A percentile compares a stretch with the other conserved stretches of the same genome.
Conservation (phyloP, 92 coral and sea anemone genomes). For the Micromussa lordhowensis region DNA sequence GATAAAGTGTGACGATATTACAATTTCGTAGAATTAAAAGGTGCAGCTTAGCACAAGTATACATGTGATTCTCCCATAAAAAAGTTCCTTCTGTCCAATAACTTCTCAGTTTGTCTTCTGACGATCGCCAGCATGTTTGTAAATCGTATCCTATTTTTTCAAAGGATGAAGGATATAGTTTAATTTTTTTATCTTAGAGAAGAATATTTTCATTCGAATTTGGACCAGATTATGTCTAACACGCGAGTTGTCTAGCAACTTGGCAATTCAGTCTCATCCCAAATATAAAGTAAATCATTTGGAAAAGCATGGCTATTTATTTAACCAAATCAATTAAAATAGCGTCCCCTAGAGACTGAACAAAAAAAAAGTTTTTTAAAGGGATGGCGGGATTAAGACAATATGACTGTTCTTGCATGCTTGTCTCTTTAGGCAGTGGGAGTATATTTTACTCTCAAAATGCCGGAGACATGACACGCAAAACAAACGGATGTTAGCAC, state of each 20-base stretch:
- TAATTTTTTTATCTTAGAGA: background rate
- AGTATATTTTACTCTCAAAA: background rate
- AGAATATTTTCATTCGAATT: no score
- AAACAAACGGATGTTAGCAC: background rate
- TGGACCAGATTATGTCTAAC: no score
- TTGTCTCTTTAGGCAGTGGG: background rate
- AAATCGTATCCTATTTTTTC: background rate
- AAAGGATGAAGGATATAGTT: background rate
- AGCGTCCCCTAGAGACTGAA: background rate
- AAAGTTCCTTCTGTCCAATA: background rate
- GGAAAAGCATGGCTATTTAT: background rate
- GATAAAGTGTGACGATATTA: background rate
- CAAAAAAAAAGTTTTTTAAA: background rate
- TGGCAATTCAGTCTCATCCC: no score
- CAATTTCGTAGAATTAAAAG: background rate
- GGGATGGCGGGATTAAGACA: background rate
- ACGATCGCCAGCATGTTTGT: background rate
- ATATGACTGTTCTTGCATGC: background rate
- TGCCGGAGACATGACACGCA: background rate
- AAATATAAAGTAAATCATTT: no score
- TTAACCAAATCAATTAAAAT: no score
- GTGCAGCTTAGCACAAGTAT: background rate
- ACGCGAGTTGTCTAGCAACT: no score
- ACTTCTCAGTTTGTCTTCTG: background rate
- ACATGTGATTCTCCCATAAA: background rate